Percentiles rank a stretch among this genome's conserved stretches.
Evolutionary conservation across 2,888 invertebrate genomes (phyloP).

Genomic region (Amorpha juglandis): DNA sequence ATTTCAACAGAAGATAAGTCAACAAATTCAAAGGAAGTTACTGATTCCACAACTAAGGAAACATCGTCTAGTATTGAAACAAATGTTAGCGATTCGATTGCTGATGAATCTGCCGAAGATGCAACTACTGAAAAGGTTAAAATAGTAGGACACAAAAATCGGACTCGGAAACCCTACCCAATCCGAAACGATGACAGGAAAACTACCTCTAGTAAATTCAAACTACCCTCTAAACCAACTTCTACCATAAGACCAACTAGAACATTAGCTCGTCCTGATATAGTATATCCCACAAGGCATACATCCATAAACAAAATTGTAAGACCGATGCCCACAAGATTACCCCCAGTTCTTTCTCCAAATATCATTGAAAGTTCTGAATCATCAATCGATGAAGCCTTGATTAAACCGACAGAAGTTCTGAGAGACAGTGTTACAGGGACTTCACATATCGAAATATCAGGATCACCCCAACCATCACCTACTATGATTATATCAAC

Average conservation of each 20-base stretch:
- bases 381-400: conserved; percentile 65
- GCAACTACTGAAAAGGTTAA: conserved; percentile 60
- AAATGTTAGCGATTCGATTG: conserved; percentile 43
- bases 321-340: conserved; percentile 58
- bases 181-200: conserved; percentile 63
- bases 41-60: conserved; percentile 47
- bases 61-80: conserved; percentile 44
- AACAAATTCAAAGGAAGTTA: conserved; percentile 47
- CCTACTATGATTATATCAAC: conserved; percentile 53
- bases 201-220: conserved; percentile 58
- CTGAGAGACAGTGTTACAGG: conserved; percentile 55
- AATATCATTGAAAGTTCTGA: conserved; percentile 77
- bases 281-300: conserved; percentile 65
- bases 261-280: conserved; percentile 63
- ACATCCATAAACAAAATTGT: conserved; percentile 62
- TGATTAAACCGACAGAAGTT: conserved; percentile 69
- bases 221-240: conserved; percentile 56
- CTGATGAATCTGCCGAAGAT: conserved; percentile 61
- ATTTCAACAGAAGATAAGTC: conserved; percentile 42
- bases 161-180: conserved; percentile 75
- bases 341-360: conserved; percentile 48
- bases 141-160: conserved; percentile 59
- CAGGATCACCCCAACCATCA: conserved; percentile 48
- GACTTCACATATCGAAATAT: conserved; percentile 47
- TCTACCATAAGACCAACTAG: conserved; percentile 64